A percentile compares a stretch with the other conserved stretches of the same genome.
These are phyloP conservation scores for Drosophila bifasciata DNA, from an alignment of 1,140 invertebrate species.

Conservation along the genomic window DNA sequence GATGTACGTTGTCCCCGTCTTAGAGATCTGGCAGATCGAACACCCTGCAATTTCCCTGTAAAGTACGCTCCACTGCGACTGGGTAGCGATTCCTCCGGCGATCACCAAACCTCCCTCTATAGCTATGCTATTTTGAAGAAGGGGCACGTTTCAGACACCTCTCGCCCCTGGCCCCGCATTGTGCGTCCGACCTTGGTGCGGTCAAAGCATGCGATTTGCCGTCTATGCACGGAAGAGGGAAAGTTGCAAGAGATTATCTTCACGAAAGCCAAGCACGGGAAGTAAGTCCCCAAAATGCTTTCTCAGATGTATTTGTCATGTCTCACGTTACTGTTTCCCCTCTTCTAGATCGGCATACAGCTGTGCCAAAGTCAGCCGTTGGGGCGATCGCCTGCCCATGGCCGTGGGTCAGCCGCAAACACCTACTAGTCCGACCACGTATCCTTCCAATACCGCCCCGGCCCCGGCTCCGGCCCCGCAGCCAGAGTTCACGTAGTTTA, in stretches of 20 bases:
- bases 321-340: constrained; percentile 9
- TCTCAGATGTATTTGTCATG: too few relatives aligned
- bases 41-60: constrained; percentile 91
- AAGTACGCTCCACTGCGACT: constrained; percentile 87
- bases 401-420: constrained; percentile 68
- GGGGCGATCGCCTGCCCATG: constrained; percentile 90
- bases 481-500: constrained; percentile 39
- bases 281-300: constrained; percentile 75
- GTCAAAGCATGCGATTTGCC: constrained; percentile 90
- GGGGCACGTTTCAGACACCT: constrained; percentile 86
- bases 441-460: constrained; percentile 14
- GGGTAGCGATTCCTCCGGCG: constrained; percentile 71
- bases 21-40: constrained; percentile 84
- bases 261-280: constrained; percentile 90
- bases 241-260: constrained; percentile 91
- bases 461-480: constrained; percentile 14
- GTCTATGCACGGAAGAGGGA: constrained; percentile 90
- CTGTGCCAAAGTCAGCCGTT: constrained; percentile 88
- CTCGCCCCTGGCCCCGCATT: constrained; percentile 90
- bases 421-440: constrained; percentile 11
- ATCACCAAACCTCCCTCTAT: constrained; percentile 86
- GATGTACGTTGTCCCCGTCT: constrained; percentile 89
- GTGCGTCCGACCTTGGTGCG: constrained; percentile 88
- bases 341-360: constrained; percentile 86
- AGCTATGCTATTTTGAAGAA: constrained; percentile 92